These are phyloP conservation scores for Portevinia maculata DNA, from an alignment of 2,888 invertebrate species.

Conservation along the genomic window DNA sequence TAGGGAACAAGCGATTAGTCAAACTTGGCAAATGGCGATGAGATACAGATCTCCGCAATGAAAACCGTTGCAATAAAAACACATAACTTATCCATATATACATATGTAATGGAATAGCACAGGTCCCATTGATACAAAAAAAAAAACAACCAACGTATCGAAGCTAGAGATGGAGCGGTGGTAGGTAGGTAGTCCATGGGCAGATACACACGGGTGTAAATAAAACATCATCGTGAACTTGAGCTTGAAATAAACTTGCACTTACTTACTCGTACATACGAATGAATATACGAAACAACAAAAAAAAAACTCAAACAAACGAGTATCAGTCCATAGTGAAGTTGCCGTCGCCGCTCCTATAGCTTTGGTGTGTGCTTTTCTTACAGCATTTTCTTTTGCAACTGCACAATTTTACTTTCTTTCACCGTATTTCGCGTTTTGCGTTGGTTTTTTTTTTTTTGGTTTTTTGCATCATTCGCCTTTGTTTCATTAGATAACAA, in stretches of 20 bases:
- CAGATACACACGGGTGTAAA: conserved; percentile 19
- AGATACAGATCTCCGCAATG: conserved; percentile 51
- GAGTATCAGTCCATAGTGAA: background rate
- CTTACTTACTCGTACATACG: conserved; percentile 12
- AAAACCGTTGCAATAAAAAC: too few relatives aligned
- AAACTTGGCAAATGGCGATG: conserved; percentile 40
- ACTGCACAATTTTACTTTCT: conserved; percentile 55
- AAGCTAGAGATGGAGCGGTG: background rate
- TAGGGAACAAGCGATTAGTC: conserved; percentile 39
- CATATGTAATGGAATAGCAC: conserved; percentile 41
- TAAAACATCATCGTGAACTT: conserved; percentile 62
- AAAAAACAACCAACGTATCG: conserved; percentile 15
- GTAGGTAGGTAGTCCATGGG: conserved; percentile 9
- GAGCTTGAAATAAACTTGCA: conserved; percentile 68
- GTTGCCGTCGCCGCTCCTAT: background rate
- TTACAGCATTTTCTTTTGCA: conserved; percentile 24
- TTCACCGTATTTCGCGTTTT: conserved; percentile 67
- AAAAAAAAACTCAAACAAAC: conserved; percentile 14
- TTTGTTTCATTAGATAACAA: conserved; percentile 66
- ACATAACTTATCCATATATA: too few relatives aligned
- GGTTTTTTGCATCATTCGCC: background rate
- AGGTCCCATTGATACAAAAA: conserved; percentile 45
- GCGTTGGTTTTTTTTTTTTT: background rate
- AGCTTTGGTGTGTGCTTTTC: conserved; percentile 1
- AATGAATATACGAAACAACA: background rate